Base-by-base conservation (phyloP, 2,888 invertebrate species). In the Helleia helle region DNA sequence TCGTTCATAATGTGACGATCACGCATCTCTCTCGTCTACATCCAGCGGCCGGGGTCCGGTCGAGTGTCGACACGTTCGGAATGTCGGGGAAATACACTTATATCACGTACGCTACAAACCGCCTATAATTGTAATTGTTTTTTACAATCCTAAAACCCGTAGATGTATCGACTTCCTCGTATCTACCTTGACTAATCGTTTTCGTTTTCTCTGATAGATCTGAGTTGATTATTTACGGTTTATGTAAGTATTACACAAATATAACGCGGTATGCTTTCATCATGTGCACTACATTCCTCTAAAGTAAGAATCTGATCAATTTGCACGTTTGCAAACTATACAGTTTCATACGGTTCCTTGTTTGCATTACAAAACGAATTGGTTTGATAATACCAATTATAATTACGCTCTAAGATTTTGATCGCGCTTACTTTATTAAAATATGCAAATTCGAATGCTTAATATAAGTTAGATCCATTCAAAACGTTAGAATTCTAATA, bases 71-170 rank as follows among this genome's bases (percentile, higher is more conserved):
- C n/a, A n/a, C n/a, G n/a, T n/a, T 38, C 22, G 41, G 31, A 30
- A 34, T 22, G 44, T 39, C 42, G 43, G 45, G 47, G 46, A 47
- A 49, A 52, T 41, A 48, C 39, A 42, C 44, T 46, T 48, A 46
- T 46, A 48, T 51, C 48, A 49, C n/a, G n/a, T n/a, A n/a, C n/a
- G n/a, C n/a, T n/a, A 54, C 53, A 58, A 68, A n/a, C 66, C 63
- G 62, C 51, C 45, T 59, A n/a, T n/a, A n/a, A n/a, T 55, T 42
- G 52, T 56, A 65, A 61, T 67, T 56, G 56, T 40, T 55, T 44
- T 61, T 53, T 62, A 51, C 39, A 38, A 37, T 40, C 36, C 37
- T 1, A 31, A 11, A 18, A 17, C 9, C 18, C 3, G 17, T 31
- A 18, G 4, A 5, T 18, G 4, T 4, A n/a, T 18, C 3, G 18